These are phyloP conservation scores for Platycercus adscitus DNA, from an alignment of 2,113 vertebrate genomes.

Conservation along the genomic window DNA sequence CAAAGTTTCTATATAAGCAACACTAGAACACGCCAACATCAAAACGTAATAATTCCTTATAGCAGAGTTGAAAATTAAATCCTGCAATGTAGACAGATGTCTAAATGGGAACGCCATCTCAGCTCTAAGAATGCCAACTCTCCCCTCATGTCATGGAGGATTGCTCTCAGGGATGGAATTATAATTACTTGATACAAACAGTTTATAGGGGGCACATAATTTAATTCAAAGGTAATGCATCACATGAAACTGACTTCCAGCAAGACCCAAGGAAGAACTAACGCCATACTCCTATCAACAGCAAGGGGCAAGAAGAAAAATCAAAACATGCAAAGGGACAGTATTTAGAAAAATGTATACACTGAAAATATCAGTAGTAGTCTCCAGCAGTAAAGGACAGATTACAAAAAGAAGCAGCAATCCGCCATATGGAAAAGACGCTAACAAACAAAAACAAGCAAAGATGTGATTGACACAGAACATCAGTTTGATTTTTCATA, in stretches of 20 bases:
- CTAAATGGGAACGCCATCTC: background rate
- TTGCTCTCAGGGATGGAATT: background rate
- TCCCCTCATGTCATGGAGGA: background rate
- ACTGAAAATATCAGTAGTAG: background rate
- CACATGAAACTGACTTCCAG: background rate
- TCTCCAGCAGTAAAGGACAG: background rate
- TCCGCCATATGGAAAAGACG: background rate
- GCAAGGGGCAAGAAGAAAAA: background rate
- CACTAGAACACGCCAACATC: background rate
- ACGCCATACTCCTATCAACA: background rate
- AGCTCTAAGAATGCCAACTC: background rate
- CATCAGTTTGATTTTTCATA: background rate
- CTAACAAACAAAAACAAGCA: background rate
- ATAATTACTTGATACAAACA: background rate
- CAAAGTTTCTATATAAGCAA: background rate
- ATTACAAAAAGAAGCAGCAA: background rate
- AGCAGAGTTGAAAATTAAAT: background rate
- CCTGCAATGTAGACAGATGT: background rate
- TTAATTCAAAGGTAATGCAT: background rate
- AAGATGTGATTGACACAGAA: background rate
- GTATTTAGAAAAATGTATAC: background rate
- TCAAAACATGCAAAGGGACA: background rate
- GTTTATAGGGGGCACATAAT: background rate
- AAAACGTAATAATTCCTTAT: background rate
- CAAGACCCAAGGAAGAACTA: background rate